Percentiles rank a stretch among this genome's conserved stretches.
Evolutionary conservation across 2,888 invertebrate species (phyloP).

Genomic region (Lumbricus terrestris): DNA sequence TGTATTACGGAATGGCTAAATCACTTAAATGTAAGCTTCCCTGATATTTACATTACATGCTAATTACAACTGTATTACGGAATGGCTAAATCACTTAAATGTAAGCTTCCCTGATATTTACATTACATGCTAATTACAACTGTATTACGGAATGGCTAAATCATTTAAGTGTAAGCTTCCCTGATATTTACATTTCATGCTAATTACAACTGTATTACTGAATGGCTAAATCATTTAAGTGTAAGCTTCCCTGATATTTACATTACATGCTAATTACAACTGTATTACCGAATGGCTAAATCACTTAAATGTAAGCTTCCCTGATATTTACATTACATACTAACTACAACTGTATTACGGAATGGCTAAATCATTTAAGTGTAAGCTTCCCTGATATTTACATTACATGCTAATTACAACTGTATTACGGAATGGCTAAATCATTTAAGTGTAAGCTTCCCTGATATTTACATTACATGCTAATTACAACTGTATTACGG

Average conservation of each 20-base stretch:
- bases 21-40: constrained; percentile 30
- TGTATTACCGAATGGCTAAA: constrained; percentile 34
- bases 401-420: not conserved
- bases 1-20: constrained; percentile 34
- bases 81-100: constrained; percentile 38
- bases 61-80: not conserved
- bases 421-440: constrained; percentile 34
- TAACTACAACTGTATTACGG: not conserved
- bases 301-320: constrained; percentile 30
- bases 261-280: not conserved
- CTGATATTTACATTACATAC: not conserved
- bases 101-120: not conserved
- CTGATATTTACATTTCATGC: not conserved
- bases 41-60: not conserved
- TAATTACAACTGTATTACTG: not conserved
- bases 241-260: not conserved
- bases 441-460: constrained; percentile 30
- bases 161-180: constrained; percentile 30
- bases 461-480: not conserved
- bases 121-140: not conserved
- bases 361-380: constrained; percentile 38
- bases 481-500: not conserved
- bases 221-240: constrained; percentile 38
- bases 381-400: not conserved
- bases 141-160: constrained; percentile 34